Base-by-base conservation (phyloP, 2,797 vertebrate species). In the Buphagus erythrorhynchus region DNA sequence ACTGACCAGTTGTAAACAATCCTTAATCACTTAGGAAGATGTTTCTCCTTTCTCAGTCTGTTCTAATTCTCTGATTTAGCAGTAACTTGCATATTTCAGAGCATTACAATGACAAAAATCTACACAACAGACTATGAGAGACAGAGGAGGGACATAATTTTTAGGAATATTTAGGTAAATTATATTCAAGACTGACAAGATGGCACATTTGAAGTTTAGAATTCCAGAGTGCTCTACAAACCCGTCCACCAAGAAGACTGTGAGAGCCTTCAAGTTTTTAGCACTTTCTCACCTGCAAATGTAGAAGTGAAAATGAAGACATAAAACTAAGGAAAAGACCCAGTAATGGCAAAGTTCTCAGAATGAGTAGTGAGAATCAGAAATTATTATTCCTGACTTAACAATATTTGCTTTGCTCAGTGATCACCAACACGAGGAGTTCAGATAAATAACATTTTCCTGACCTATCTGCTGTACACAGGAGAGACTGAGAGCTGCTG, bases 391-490 rank as follows among this genome's bases (percentile, higher is more conserved):
- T 78, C 67, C 69, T 35, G 10, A 40, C 63, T 45, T 38, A 66
- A 31, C 36, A 36, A 11, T 35, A 58, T 17, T 51, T 80, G 18
- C 43, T 76, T 15, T 79, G 28, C 78, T 80, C 28, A 29, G 16
- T 8, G 4, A 46, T 40, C 29, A 78, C 11, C 17, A 33, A 18
- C 19, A 28, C 0, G 1, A 52, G 24, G 38, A 80, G 66, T n/a
- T 54, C 10, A 74, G 52, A 80, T 28, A 48, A 71, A 48, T 5
- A 14, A 31, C 1, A 0, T 40, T 75, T 35, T 75, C 71, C 97
- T 91, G 71, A 96, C 94, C 93, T 97, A 75, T 36, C 49, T 63
- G 45, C 20, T 61, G 76, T 16, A 35, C 67, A 15, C 13, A 62
- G 15, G 10, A 26, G 3, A 33, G 54, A 24, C 54, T 55, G n/a